A percentile compares a stretch with the other conserved stretches of the same genome.
phyloP scores from a whole-genome alignment of 2,113 vertebrate species.

The Coptodon bakossiorum region DNA sequence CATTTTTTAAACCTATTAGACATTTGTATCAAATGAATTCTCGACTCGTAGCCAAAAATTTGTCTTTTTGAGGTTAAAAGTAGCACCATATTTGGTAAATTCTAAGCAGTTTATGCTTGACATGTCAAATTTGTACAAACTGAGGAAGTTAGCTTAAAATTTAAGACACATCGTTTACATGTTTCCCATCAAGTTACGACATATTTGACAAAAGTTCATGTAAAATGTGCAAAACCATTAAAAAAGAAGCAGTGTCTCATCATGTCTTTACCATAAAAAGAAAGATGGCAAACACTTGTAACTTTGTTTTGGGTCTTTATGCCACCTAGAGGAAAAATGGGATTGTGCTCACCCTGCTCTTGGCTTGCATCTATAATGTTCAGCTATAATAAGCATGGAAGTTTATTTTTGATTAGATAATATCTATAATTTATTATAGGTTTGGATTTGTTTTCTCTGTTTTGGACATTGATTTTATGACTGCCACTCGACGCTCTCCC shows the following conservation, averaged over 20 bases:
- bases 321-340: conserved; percentile 37
- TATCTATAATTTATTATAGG: neutral
- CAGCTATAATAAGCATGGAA: neutral
- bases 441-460: neutral
- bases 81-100: neutral
- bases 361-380: neutral
- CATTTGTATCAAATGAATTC: neutral
- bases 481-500: neutral
- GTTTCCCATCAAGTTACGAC: neutral
- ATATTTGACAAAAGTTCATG: neutral
- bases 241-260: neutral
- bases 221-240: neutral
- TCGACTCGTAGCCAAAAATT: neutral
- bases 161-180: neutral
- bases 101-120: neutral
- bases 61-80: neutral
- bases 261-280: neutral
- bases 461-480: neutral
- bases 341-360: neutral
- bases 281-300: neutral
- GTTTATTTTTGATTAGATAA: neutral
- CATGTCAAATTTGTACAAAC: neutral
- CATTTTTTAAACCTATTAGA: neutral
- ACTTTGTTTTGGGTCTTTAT: neutral
- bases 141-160: neutral